Base-by-base conservation (phyloP, 1,140 invertebrate genomes). In the Plodia interpunctella region DNA sequence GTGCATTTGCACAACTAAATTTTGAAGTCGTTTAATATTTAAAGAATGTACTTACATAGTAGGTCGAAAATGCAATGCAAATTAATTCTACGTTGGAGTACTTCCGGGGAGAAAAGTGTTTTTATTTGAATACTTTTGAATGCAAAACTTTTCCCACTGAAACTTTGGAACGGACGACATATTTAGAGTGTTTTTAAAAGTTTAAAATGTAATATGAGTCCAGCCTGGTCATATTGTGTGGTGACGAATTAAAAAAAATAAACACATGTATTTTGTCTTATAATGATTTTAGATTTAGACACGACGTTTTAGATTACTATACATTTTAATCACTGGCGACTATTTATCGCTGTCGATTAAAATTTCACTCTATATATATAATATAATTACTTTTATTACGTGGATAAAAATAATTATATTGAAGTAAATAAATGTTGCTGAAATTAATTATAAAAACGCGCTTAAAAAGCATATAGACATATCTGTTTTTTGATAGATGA, bases 71-170 rank as follows among this genome's bases (percentile, higher is more conserved):
- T 44, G 13, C 38, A 15, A 44, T n/a, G 38, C 38, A 44, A 44
- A 44, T 44, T 44, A 44, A 44, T 44, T 44, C 38, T 44, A 44
- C 15, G 38, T 44, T 44, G 38, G 38, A 44, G 38, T 44, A 44
- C 38, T 44, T 44, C 38, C 38, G 38, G 38, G 1, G 38, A 15
- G 38, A 44, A 44, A 44, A 44, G 38, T 44, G 38, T 44, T 44
- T 44, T 44, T 44, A 44, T 44, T 44, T 44, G 38, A 44, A 44
- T 44, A 44, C 38, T 44, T 44, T 44, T 44, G 38, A 44, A 44
- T 44, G 38, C 10, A 17, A 44, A 44, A 44, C 38, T 44, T 44
- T 10, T 13, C 15, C 38, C 38, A 44, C 38, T 44, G 38, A 44
- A 44, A 44, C 38, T 44, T 44, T 17, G 38, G 15, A 44, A 44